Evolutionary conservation across 1,140 invertebrate genomes (phyloP).

Genomic region (Triops longicaudatus): DNA sequence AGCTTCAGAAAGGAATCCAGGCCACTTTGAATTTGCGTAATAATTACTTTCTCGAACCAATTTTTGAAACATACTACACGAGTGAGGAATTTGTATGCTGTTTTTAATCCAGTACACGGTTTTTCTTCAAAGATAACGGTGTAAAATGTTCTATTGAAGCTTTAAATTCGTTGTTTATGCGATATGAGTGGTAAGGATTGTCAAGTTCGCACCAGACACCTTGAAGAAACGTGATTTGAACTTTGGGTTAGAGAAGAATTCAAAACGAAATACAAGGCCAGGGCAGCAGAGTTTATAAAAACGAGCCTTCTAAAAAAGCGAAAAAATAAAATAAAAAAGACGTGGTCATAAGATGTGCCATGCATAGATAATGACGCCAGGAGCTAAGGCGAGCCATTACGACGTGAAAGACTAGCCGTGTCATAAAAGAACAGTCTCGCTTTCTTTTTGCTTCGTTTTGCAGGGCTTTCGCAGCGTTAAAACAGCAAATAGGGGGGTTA

Average conservation of each 20-base stretch:
- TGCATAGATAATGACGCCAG: constrained; percentile 10
- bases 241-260: not conserved
- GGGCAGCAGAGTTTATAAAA: not conserved
- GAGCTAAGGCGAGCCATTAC: constrained; percentile 14
- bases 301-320: not conserved
- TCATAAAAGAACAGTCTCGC: not conserved
- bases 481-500: not conserved
- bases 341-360: not conserved
- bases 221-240: not conserved
- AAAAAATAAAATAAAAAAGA: constrained; percentile 4
- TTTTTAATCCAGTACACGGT: no score
- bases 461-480: not conserved
- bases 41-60: no score
- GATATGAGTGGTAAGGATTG: no score
- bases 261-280: not conserved
- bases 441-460: not conserved
- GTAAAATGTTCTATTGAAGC: no score
- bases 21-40: no score
- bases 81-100: no score
- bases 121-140: no score
- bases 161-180: no score
- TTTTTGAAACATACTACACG: no score
- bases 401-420: constrained; percentile 14
- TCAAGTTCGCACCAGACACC: no score
- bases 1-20: no score